phyloP scores from a whole-genome alignment of 2,113 vertebrate genomes.

The Toxotes chatareus region DNA sequence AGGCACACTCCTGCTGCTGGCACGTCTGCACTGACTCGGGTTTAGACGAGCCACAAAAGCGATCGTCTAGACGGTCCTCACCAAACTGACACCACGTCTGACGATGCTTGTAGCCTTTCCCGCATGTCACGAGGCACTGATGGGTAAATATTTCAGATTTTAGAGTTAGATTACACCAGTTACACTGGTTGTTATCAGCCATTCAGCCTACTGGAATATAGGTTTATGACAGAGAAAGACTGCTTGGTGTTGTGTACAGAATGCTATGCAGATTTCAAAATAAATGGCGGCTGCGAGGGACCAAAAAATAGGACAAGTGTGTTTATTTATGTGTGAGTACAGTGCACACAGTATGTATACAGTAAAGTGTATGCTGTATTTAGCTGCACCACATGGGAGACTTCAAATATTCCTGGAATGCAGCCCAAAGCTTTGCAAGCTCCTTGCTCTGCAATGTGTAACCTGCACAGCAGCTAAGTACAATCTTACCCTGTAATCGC shows the following conservation, averaged over 20 bases:
- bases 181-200: not conserved
- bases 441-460: constrained; percentile 54
- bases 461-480: constrained; percentile 55
- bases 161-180: not conserved
- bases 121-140: constrained; percentile 97
- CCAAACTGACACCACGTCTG: constrained; percentile 98
- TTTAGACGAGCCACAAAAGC: constrained; percentile 89
- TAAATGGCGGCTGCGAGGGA: not conserved
- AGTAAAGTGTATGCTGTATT: constrained; percentile 57
- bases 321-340: constrained; percentile 47
- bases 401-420: constrained; percentile 77
- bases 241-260: not conserved
- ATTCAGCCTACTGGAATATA: not conserved
- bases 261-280: constrained; percentile 19
- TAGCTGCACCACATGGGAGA: constrained; percentile 69
- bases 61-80: constrained; percentile 90
- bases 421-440: constrained; percentile 58
- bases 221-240: constrained; percentile 2
- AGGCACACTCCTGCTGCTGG: constrained; percentile 96
- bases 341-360: constrained; percentile 42
- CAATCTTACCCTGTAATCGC: constrained; percentile 55
- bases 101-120: constrained; percentile 95
- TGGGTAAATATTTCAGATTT: constrained; percentile 11
- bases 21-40: constrained; percentile 91
- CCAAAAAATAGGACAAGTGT: constrained; percentile 7